Evolutionary conservation across 2,113 vertebrate species (phyloP), one percentile per base, ranked within the genome.

Genomic region (Sinosuthora webbiana): DNA sequence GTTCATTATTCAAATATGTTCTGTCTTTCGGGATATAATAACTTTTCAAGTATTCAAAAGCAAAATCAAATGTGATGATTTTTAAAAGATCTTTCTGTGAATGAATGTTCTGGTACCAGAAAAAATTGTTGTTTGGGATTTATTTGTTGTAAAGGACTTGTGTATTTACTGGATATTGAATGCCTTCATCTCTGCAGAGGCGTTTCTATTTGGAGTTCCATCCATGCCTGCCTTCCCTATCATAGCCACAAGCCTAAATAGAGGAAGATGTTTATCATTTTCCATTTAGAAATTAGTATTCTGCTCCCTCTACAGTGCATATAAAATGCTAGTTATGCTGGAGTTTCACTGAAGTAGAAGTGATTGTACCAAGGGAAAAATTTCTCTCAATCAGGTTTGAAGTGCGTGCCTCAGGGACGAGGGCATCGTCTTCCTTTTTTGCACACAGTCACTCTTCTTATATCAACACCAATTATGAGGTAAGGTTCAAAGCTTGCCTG

Each of bases 251-350:
- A 77, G 55, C 55, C 71, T 90, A 90, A 94, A 88, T 86, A 88
- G 92, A 90, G 85, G 71, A 88, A 92, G 71, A 88, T 83, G 79
- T 93, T 95, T 93, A 88, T 94, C 42, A 86, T 81, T 92, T 94
- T 91, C 50, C 76, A 90, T 74, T 94, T 92, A 83, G 50, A 80
- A 95, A 91, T 96, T 94, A 96, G 83, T 94, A 95, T 95, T 95
- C 94, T 33, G 37, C 42, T 95, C 71, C 75, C 68, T 91, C 52
- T 74, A 73, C 85, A 93, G 47, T 74, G 87, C 68, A 87, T 91
- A 74, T 83, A 90, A 94, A 94, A 80, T 79, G 57, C 83, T 94
- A 0, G 24, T 96, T 95, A 84, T 68, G 87, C 81, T 87, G 41
- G 83, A 85, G 73, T 87, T 95, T 68, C 69, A 64, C 91, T 93